Evolutionary conservation across 64 coral and sea anemone species (phyloP), one percentile per base, ranked within the genome.

Genomic region (Stylophora pistillata): DNA sequence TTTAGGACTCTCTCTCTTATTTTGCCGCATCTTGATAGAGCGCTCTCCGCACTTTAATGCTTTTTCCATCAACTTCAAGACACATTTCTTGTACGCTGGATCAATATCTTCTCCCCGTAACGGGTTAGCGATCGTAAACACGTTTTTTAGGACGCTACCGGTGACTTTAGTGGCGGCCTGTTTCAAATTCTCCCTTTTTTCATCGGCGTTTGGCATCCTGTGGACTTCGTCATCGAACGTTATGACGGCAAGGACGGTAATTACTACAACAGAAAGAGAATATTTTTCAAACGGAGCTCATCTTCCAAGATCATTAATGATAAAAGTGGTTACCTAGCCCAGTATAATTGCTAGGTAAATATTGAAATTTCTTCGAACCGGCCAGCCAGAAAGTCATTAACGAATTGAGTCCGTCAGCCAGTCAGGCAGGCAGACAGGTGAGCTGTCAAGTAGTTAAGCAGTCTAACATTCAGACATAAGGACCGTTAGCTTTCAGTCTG

Each of bases 21-120:
- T 82, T 54, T 93, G 91, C 2, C 91, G 68, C 69, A 93, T 82
- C 72, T 80, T 93, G 20, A 93, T 53, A 1, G 91, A 93, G 16
- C 55, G 52, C 76, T 93, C 85, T 3, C 91, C 91, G 27, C 91
- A 93, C 23, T 62, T 74, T 16, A 88, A 58, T 13, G 91, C 85
- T 16, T 25, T 26, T 33, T 88, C 54, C 29, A 93, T n/a, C 68
- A 88, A 74, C 13, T 82, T 23, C 16, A 88, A 23, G 20, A 93
- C 85, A 4, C 30, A 16, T 55, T 81, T 55, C 91, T 88, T 87
- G 53, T 93, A 88, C 17, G 13, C 25, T 11, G 62, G 31, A 61
- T 81, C 70, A 55, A 75, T 69, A 14, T 93, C 58, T 88, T 88
- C 21, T 10, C 20, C 52, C 11, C 30, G 28, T 9, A 93, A 23